phyloP scores from a whole-genome alignment of 2,797 vertebrate genomes.

The Darevskia nairensis region DNA sequence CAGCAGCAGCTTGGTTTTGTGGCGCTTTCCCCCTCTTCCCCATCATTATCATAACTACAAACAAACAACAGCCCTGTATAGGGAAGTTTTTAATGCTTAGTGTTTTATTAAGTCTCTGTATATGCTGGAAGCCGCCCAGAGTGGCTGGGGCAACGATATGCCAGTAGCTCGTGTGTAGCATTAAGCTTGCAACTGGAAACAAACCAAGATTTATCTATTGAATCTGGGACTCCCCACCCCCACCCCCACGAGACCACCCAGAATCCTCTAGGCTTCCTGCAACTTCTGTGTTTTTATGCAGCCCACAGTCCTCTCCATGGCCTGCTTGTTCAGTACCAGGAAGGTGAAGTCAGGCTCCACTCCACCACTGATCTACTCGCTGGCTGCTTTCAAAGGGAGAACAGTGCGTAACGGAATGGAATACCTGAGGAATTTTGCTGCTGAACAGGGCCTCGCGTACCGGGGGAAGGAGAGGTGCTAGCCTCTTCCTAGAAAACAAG shows the following conservation, averaged over 20 bases:
- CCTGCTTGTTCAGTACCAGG: neutral
- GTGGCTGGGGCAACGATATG: no score
- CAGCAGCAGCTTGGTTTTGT: neutral
- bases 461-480: conserved; percentile 86
- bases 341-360: neutral
- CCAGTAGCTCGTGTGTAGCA: no score
- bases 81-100: no score
- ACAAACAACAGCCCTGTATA: no score
- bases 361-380: neutral
- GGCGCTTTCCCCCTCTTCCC: no score
- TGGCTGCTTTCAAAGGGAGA: neutral
- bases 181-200: neutral
- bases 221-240: neutral
- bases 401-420: neutral
- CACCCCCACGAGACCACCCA: neutral
- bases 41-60: no score
- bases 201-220: neutral
- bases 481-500: conserved; percentile 86
- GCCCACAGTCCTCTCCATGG: neutral
- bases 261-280: neutral
- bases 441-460: conserved; percentile 84
- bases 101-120: no score
- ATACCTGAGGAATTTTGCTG: conserved; percentile 91
- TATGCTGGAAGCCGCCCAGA: no score
- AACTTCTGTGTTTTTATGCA: neutral